Percentiles rank a stretch among this genome's conserved stretches.
Evolutionary conservation across 2,113 vertebrate genomes (phyloP).

Genomic region (Romanogobio albipinnatus): DNA sequence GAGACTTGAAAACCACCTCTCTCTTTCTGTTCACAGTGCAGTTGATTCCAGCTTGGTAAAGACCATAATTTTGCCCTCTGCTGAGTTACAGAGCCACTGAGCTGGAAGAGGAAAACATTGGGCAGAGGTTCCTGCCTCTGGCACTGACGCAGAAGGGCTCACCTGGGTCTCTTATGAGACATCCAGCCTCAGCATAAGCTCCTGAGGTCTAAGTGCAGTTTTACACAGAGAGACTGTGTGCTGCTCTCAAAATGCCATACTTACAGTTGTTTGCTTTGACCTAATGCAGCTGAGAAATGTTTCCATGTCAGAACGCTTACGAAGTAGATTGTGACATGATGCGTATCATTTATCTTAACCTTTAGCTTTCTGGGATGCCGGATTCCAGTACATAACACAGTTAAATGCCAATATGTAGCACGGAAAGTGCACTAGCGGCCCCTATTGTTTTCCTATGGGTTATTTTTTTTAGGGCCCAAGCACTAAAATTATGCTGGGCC

Average conservation of each 20-base stretch:
- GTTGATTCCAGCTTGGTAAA: not conserved
- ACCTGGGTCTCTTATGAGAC: slow-evolving; percentile 19
- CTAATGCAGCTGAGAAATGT: not conserved
- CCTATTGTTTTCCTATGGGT: not conserved
- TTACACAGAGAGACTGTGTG: not conserved
- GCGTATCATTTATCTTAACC: not conserved
- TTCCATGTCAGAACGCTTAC: not conserved
- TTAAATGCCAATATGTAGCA: not conserved
- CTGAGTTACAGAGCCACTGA: not conserved
- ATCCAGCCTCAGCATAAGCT: not conserved
- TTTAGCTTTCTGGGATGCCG: not conserved
- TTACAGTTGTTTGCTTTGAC: not conserved
- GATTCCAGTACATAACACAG: not conserved
- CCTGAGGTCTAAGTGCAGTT: not conserved
- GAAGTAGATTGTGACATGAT: not conserved
- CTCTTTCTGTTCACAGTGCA: no score
- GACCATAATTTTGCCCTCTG: not conserved
- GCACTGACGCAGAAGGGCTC: slow-evolving; percentile 9
- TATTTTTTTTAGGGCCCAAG: not conserved
- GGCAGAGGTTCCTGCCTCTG: slow-evolving; percentile 42
- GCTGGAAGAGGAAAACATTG: slow-evolving; percentile 20
- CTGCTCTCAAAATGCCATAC: not conserved
- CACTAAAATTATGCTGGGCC: not conserved
- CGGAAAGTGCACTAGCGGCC: not conserved
- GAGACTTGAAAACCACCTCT: no score